phyloP scores from a whole-genome alignment of 2,888 invertebrate genomes.

The Exocentrus adspersus region DNA sequence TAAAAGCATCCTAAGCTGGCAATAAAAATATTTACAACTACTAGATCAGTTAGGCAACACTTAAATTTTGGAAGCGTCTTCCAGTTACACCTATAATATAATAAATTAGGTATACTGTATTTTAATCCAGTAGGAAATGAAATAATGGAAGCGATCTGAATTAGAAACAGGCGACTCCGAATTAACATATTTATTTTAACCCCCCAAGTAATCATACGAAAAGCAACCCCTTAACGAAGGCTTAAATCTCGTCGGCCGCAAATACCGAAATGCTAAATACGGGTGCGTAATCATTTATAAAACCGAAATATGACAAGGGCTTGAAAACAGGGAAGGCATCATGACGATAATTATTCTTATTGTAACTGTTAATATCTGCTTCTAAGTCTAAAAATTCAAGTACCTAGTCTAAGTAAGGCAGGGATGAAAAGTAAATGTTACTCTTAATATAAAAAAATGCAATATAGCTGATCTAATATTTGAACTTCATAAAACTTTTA shows the following conservation, averaged over 20 bases:
- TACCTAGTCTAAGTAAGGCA: no score
- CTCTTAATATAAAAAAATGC: no score
- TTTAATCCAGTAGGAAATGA: background rate
- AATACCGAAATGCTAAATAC: constrained; percentile 4
- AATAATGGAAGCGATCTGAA: background rate
- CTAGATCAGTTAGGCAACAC: no score
- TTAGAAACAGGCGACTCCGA: background rate
- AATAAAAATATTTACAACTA: no score
- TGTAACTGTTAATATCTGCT: no score
- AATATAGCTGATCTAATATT: no score
- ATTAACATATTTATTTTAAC: constrained; percentile 2
- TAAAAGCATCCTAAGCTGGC: background rate
- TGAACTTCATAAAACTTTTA: background rate
- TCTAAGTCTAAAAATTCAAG: no score
- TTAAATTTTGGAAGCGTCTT: no score
- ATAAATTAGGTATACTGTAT: background rate
- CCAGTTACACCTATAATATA: no score
- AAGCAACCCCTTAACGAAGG: background rate
- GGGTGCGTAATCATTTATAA: constrained; percentile 10
- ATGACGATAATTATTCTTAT: no score
- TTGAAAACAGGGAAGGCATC: no score
- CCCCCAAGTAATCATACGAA: background rate
- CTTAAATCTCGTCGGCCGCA: background rate
- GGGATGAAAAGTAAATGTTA: no score
- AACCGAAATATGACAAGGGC: constrained; percentile 14